A percentile compares a stretch with the other conserved stretches of the same genome.
These are phyloP conservation scores for Climacteris rufus DNA, from an alignment of 2,113 vertebrate genomes.

Conservation along the genomic window DNA sequence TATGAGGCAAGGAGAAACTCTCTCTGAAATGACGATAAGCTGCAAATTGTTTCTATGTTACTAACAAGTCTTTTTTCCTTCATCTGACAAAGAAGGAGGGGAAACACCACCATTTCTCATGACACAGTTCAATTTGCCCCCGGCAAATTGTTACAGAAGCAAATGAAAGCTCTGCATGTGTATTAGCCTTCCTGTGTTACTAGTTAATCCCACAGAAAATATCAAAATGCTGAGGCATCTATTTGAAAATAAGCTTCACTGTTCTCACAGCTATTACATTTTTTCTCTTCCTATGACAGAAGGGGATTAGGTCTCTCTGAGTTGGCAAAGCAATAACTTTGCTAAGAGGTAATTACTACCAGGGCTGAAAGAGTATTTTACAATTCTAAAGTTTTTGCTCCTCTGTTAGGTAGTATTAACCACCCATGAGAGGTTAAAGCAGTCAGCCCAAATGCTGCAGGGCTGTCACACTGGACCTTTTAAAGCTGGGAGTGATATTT, in stretches of 20 bases:
- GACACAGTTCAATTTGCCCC: neutral
- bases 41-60: neutral
- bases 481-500: neutral
- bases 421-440: neutral
- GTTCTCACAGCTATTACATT: neutral
- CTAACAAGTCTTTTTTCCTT: neutral
- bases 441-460: neutral
- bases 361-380: neutral
- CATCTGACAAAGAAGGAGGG: neutral
- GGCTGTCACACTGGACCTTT: neutral
- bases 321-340: neutral
- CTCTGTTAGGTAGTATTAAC: neutral
- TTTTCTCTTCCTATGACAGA: neutral
- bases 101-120: neutral
- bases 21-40: neutral
- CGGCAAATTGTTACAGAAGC: conserved; percentile 15
- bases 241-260: conserved; percentile 18
- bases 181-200: conserved; percentile 33
- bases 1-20: neutral
- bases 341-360: neutral
- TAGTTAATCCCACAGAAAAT: conserved; percentile 51
- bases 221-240: conserved; percentile 54
- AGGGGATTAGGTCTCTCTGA: neutral
- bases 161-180: conserved; percentile 40
- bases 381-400: neutral